A percentile compares a stretch with the other conserved stretches of the same genome.
Conservation (phyloP, 2,888 invertebrate genomes). For the Polydrusus pterygomalis region DNA sequence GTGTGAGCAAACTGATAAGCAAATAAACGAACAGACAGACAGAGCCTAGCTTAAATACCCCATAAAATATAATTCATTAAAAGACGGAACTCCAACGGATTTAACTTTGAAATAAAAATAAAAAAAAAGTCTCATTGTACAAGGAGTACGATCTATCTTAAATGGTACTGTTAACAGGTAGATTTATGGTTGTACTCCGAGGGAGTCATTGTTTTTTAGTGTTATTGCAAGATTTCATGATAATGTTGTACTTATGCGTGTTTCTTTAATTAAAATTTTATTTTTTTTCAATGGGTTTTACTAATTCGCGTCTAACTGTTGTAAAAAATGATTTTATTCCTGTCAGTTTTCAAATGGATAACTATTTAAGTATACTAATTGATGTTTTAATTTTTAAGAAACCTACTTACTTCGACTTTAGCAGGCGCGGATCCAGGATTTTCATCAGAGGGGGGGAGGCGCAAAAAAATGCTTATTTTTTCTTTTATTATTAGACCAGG, state of each 20-base stretch:
- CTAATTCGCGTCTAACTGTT: no score
- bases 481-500: no score
- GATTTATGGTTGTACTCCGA: conserved; percentile 22
- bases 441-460: no score
- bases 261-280: neutral
- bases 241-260: neutral
- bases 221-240: conserved; percentile 21
- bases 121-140: conserved; percentile 21
- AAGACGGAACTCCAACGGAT: conserved; percentile 22
- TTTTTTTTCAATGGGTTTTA: neutral
- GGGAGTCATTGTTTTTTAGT: conserved; percentile 11
- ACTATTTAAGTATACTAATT: no score
- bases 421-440: no score
- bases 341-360: no score
- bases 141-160: conserved; percentile 30
- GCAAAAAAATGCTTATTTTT: no score
- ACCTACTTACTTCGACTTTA: no score
- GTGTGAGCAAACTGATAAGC: conserved; percentile 49
- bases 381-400: no score
- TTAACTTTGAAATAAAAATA: conserved; percentile 13
- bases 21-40: conserved; percentile 39
- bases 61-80: conserved; percentile 45
- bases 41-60: conserved; percentile 35
- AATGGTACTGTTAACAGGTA: conserved; percentile 32
- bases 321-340: no score